A percentile compares a stretch with the other conserved stretches of the same genome.
phyloP scores from a whole-genome alignment of 2,113 vertebrate genomes.

The Odocoileus virginianus region DNA sequence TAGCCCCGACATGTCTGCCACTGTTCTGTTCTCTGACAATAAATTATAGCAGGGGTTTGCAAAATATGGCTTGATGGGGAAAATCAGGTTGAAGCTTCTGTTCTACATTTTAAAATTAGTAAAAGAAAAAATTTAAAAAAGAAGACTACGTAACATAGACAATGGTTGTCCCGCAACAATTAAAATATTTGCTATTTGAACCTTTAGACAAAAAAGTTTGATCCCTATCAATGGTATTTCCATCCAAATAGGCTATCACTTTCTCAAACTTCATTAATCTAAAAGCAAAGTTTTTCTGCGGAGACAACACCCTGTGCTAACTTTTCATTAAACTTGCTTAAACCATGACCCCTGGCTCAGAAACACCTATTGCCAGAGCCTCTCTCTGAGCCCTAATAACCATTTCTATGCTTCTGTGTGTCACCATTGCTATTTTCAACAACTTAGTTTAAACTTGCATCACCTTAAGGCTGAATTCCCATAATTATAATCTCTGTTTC shows the following conservation, averaged over 20 bases:
- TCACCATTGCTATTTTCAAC: not conserved
- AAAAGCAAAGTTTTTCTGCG: not conserved
- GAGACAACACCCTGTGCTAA: not conserved
- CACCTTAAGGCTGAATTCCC: not conserved
- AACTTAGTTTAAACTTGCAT: not conserved
- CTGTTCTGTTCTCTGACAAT: not conserved
- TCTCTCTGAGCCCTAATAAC: not conserved
- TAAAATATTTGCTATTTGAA: not conserved
- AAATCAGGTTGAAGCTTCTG: not conserved
- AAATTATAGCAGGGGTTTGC: not conserved
- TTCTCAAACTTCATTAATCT: not conserved
- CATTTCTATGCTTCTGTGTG: not conserved
- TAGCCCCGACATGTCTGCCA: not conserved
- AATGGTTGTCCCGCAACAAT: not conserved
- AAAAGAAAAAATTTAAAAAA: not conserved
- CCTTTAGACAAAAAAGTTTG: not conserved
- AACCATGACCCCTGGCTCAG: too few relatives aligned
- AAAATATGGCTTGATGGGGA: not conserved
- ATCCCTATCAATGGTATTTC: not conserved
- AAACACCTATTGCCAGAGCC: not conserved
- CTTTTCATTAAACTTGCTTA: not conserved
- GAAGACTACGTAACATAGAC: not conserved
- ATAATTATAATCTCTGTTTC: not conserved
- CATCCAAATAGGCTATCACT: not conserved
- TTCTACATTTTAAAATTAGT: not conserved